Evolutionary conservation across 2,888 invertebrate genomes (phyloP).

Genomic region (Thereva unica): DNA sequence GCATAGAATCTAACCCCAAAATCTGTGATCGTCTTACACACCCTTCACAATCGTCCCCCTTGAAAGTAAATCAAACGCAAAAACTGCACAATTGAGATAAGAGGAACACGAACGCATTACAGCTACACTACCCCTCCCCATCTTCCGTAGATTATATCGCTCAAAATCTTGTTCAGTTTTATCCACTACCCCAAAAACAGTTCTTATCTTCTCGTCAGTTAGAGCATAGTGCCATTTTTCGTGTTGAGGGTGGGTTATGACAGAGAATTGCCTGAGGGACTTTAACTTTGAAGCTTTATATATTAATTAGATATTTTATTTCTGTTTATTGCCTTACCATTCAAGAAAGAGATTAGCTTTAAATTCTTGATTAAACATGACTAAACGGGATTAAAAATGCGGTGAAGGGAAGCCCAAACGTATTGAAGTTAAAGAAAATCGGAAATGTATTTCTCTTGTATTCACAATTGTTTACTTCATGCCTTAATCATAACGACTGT

Average conservation of each 20-base stretch:
- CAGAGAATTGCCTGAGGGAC: constrained; percentile 28
- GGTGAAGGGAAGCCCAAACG: no score
- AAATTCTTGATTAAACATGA: no score
- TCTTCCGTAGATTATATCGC: constrained; percentile 29
- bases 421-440: no score
- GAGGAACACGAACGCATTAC: constrained; percentile 28
- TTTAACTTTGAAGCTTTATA: constrained; percentile 14
- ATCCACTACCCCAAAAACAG: constrained; percentile 39
- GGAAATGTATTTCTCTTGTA: no score
- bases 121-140: constrained; percentile 15
- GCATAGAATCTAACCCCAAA: constrained; percentile 36
- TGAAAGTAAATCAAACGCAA: constrained; percentile 39
- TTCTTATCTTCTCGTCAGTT: constrained; percentile 20
- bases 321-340: no score
- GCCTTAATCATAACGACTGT: no score
- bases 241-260: constrained; percentile 21
- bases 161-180: constrained; percentile 41
- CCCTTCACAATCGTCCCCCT: constrained; percentile 13
- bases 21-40: constrained; percentile 1
- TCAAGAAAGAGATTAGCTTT: no score
- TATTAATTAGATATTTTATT: constrained; percentile 6
- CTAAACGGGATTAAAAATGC: no score
- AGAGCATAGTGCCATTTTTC: no score
- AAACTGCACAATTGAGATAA: constrained; percentile 42
- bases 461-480: no score